Evolutionary conservation across 2,888 invertebrate species (phyloP).

Genomic region (Andrena flavipes): DNA sequence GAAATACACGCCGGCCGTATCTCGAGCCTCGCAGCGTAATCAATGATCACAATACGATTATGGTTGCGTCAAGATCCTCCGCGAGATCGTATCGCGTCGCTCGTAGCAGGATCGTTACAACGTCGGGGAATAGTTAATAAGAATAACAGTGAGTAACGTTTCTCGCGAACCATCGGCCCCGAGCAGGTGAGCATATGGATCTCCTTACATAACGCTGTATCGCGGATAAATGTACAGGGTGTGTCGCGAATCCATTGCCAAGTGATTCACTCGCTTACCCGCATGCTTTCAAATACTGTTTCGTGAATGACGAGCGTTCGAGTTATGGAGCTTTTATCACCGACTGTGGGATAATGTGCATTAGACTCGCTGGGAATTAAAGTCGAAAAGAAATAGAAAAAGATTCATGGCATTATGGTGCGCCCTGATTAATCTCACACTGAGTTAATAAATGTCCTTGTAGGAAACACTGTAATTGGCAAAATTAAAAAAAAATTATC

Average conservation of each 20-base stretch:
- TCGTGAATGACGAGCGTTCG: constrained; percentile 1
- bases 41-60: constrained; percentile 53
- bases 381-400: no score
- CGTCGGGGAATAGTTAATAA: constrained; percentile 65
- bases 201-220: constrained; percentile 65
- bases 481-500: no score
- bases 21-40: constrained; percentile 33
- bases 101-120: constrained; percentile 56
- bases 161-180: constrained; percentile 52
- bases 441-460: no score
- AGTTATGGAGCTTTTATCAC: not conserved
- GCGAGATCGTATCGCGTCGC: constrained; percentile 36
- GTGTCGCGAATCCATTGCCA: constrained; percentile 50
- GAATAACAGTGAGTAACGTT: constrained; percentile 70
- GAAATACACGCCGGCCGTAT: constrained; percentile 4
- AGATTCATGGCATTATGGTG: no score
- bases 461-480: no score
- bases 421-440: no score
- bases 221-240: constrained; percentile 45
- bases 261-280: constrained; percentile 14
- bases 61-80: constrained; percentile 49
- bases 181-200: constrained; percentile 64
- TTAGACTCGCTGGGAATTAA: no score
- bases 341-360: not conserved
- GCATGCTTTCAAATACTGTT: constrained; percentile 5